A percentile compares a stretch with the other conserved stretches of the same genome.
These are phyloP conservation scores for Panthera leo DNA, from an alignment of 2,113 vertebrate genomes.

Conservation along the genomic window DNA sequence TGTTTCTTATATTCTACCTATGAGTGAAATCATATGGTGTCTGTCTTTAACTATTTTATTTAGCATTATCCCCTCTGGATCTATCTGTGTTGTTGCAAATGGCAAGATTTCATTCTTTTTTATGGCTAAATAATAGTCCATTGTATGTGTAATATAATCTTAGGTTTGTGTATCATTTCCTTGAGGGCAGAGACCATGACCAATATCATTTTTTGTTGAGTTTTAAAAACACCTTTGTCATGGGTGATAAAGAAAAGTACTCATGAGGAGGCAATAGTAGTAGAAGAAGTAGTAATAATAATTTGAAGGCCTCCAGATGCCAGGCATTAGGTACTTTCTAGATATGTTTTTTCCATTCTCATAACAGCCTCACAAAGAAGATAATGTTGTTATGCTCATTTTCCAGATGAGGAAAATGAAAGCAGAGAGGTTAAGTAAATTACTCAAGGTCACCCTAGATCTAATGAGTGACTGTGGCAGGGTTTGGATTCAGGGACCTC, in stretches of 20 bases:
- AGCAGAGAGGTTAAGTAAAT: neutral
- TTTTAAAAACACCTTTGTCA: neutral
- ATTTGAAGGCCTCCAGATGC: neutral
- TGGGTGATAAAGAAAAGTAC: neutral
- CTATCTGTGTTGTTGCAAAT: neutral
- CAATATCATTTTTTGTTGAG: neutral
- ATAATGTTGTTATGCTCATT: neutral
- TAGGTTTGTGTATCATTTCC: neutral
- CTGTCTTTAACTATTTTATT: neutral
- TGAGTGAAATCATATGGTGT: neutral
- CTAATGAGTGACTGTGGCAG: neutral
- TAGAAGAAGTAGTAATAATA: neutral
- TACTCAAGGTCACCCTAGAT: neutral
- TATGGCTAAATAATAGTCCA: neutral
- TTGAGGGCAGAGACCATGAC: neutral
- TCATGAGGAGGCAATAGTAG: neutral
- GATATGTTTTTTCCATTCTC: neutral
- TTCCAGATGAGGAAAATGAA: slow-evolving; percentile 10
- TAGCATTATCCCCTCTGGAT: neutral
- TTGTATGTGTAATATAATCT: neutral
- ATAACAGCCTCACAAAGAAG: neutral
- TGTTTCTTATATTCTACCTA: neutral
- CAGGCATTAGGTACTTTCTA: neutral
- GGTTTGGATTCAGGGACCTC: neutral
- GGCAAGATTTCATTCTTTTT: neutral